Evolutionary conservation across 2,113 vertebrate genomes (phyloP).

Genomic region (Gracilinanus agilis): DNA sequence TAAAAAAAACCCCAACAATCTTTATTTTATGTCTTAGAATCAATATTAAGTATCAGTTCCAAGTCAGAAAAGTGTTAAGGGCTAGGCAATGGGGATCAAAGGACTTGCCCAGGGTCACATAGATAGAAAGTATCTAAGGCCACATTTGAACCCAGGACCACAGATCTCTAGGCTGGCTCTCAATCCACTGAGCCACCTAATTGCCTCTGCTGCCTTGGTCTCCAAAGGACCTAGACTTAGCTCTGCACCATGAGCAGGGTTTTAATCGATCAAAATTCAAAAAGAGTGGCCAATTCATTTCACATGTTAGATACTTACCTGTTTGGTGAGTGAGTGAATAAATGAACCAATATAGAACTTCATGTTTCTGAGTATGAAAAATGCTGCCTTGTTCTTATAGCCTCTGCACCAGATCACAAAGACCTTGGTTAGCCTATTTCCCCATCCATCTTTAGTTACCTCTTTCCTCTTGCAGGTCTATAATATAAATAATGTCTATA

Average conservation of each 20-base stretch:
- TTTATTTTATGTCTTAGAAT: too few relatives aligned
- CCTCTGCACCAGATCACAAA: background rate
- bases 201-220: background rate
- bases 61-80: too few relatives aligned
- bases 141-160: too few relatives aligned
- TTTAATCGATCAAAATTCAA: background rate
- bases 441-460: background rate
- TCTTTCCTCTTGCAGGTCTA: background rate
- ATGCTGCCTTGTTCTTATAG: background rate
- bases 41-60: too few relatives aligned
- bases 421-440: background rate
- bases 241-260: background rate
- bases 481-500: background rate
- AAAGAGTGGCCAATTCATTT: background rate
- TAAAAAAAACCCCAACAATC: too few relatives aligned
- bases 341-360: background rate
- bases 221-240: background rate
- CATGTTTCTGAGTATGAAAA: background rate
- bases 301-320: background rate
- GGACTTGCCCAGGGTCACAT: too few relatives aligned
- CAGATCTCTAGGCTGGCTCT: too few relatives aligned
- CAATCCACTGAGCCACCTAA: too few relatives aligned
- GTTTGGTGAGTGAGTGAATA: background rate
- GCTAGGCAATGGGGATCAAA: too few relatives aligned
- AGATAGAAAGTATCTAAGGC: too few relatives aligned